A percentile compares a stretch with the other conserved stretches of the same genome.
Conservation (phyloP, 2,797 vertebrate genomes). For the Anomalospiza imberbis region DNA sequence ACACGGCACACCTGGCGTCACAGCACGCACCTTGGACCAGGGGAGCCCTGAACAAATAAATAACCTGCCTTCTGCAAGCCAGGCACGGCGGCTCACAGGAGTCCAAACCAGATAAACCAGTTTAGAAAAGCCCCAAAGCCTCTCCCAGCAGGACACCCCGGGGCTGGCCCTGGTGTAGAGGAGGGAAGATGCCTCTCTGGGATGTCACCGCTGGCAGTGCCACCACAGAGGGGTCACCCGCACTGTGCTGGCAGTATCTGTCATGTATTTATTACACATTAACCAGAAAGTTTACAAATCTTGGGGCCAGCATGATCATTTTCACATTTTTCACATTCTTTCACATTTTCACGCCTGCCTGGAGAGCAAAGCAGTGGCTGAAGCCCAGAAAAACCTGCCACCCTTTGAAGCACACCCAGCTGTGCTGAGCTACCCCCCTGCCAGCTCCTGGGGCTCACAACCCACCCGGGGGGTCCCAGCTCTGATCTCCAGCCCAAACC, state of each 20-base stretch:
- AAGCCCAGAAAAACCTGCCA: background rate
- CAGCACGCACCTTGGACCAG: background rate
- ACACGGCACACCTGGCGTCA: background rate
- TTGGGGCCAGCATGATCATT: conserved; percentile 31
- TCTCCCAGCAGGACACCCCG: background rate
- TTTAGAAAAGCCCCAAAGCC: background rate
- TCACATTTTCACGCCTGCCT: conserved; percentile 33
- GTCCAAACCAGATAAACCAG: conserved; percentile 31
- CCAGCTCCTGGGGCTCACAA: background rate
- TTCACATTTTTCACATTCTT: conserved; percentile 62
- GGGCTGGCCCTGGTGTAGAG: background rate
- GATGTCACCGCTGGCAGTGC: background rate
- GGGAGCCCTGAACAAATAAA: background rate
- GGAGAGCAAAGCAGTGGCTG: conserved; percentile 8
- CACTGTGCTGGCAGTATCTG: background rate
- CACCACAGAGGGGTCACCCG: background rate
- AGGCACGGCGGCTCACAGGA: background rate
- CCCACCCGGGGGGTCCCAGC: background rate
- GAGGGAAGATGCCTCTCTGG: background rate
- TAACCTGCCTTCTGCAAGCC: background rate
- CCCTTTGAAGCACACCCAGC: background rate
- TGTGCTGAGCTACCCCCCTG: rapidly evolving
- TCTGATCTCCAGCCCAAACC: background rate
- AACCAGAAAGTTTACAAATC: conserved; percentile 51
- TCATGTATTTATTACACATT: conserved; percentile 45